Percentiles rank a stretch among this genome's conserved stretches.
Evolutionary conservation across 2,797 vertebrate species (phyloP).

Genomic region (Prionace glauca): DNA sequence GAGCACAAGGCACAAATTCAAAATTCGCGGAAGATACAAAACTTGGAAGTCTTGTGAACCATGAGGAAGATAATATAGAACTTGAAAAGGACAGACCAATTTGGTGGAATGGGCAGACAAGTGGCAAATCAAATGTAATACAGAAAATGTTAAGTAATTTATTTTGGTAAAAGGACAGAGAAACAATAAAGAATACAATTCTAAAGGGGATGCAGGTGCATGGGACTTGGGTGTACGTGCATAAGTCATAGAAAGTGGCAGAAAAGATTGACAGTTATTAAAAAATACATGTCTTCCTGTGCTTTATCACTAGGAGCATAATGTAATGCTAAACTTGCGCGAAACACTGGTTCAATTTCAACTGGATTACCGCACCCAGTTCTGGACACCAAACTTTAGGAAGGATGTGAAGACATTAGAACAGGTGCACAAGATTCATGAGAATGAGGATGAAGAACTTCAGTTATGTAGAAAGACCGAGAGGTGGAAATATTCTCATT

Average conservation of each 20-base stretch:
- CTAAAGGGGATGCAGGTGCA: not conserved
- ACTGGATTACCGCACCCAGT: too few species aligned
- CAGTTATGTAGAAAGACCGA: too few species aligned
- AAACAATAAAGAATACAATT: not conserved
- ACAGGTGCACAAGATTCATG: too few species aligned
- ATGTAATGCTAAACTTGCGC: too few species aligned
- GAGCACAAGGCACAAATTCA: not conserved
- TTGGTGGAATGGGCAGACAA: not conserved
- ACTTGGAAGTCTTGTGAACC: not conserved
- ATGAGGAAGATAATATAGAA: not conserved
- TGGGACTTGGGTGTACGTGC: not conserved
- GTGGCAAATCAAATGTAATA: not conserved
- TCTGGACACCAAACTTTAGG: too few species aligned
- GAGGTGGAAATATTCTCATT: too few species aligned
- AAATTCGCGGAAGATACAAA: not conserved
- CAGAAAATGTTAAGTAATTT: not conserved
- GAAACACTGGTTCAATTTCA: too few species aligned
- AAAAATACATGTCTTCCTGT: too few species aligned
- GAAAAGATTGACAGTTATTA: not conserved
- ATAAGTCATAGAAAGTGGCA: not conserved
- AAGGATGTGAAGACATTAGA: too few species aligned
- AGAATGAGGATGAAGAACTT: too few species aligned
- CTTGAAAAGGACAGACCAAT: not conserved
- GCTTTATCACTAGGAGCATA: too few species aligned
- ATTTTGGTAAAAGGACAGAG: not conserved